phyloP scores from a whole-genome alignment of 1,140 invertebrate genomes.

The Neodiprion fabricii region DNA sequence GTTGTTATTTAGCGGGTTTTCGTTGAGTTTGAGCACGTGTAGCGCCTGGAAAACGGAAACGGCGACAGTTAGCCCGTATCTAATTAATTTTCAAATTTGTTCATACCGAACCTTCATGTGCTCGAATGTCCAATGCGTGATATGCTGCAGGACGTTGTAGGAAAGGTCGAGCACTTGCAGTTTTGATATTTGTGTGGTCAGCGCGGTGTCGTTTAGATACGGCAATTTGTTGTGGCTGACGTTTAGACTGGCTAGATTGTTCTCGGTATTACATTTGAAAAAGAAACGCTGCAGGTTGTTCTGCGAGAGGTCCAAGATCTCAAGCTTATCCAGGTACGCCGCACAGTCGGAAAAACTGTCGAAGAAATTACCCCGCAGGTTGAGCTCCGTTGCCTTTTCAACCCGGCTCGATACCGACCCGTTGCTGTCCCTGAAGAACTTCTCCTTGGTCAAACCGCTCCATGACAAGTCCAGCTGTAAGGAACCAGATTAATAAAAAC shows the following conservation, averaged over 20 bases:
- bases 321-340: slow-evolving; percentile 44
- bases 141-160: slow-evolving; percentile 46
- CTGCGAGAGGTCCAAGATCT: slow-evolving; percentile 50
- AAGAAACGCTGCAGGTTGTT: slow-evolving; percentile 55
- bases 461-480: slow-evolving; percentile 52
- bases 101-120: slow-evolving; percentile 50
- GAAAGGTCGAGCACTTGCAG: slow-evolving; percentile 54
- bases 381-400: slow-evolving; percentile 46
- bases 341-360: slow-evolving; percentile 59
- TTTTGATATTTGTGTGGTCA: slow-evolving; percentile 49
- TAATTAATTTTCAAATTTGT: slow-evolving; percentile 4
- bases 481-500: neutral
- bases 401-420: neutral
- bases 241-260: slow-evolving; percentile 50
- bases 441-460: slow-evolving; percentile 45
- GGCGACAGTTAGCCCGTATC: slow-evolving; percentile 12
- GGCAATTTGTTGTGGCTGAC: slow-evolving; percentile 54
- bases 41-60: slow-evolving; percentile 42
- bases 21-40: slow-evolving; percentile 49
- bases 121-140: slow-evolving; percentile 56
- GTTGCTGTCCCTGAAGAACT: slow-evolving; percentile 43
- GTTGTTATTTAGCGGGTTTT: slow-evolving; percentile 52
- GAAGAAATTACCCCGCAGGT: slow-evolving; percentile 50
- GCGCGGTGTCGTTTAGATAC: slow-evolving; percentile 53
- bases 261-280: slow-evolving; percentile 51